These are phyloP conservation scores for Drosophila colorata DNA, from an alignment of 2,888 invertebrate genomes.

Conservation along the genomic window DNA sequence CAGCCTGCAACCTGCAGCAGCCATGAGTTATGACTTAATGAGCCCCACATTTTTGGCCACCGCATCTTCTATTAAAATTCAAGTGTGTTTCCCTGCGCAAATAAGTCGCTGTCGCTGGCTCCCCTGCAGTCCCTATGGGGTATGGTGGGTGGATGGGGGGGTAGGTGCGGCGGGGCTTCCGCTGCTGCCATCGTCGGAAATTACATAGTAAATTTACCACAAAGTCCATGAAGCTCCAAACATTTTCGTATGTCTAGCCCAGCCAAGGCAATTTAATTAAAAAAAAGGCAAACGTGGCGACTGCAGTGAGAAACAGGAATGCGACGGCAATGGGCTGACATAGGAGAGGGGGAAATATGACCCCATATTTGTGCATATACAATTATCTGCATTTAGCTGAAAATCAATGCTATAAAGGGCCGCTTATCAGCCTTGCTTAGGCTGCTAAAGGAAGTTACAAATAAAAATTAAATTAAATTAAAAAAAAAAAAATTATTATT, in stretches of 20 bases:
- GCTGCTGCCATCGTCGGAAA: constrained; percentile 52
- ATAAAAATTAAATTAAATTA: too few species aligned
- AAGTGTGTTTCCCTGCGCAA: constrained; percentile 62
- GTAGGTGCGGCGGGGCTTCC: neutral
- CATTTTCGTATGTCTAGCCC: constrained; percentile 30
- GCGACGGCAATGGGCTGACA: constrained; percentile 1
- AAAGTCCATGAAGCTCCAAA: constrained; percentile 62
- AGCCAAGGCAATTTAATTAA: constrained; percentile 54
- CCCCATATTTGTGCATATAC: too few species aligned
- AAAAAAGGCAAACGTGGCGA: constrained; percentile 37
- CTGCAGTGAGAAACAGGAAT: constrained; percentile 6
- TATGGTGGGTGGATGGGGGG: neutral
- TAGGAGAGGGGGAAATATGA: neutral
- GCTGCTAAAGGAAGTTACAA: too few species aligned
- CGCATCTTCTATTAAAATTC: constrained; percentile 73
- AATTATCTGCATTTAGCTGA: neutral
- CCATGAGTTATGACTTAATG: constrained; percentile 70
- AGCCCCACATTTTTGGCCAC: constrained; percentile 40
- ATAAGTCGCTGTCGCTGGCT: constrained; percentile 28
- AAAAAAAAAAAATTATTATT: too few species aligned
- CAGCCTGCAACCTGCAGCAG: constrained; percentile 56
- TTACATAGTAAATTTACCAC: constrained; percentile 74
- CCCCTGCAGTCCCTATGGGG: neutral
- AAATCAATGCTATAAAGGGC: neutral
- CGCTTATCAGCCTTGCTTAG: too few species aligned